phyloP scores from a whole-genome alignment of 2,797 vertebrate species.

The Helarctos malayanus region DNA sequence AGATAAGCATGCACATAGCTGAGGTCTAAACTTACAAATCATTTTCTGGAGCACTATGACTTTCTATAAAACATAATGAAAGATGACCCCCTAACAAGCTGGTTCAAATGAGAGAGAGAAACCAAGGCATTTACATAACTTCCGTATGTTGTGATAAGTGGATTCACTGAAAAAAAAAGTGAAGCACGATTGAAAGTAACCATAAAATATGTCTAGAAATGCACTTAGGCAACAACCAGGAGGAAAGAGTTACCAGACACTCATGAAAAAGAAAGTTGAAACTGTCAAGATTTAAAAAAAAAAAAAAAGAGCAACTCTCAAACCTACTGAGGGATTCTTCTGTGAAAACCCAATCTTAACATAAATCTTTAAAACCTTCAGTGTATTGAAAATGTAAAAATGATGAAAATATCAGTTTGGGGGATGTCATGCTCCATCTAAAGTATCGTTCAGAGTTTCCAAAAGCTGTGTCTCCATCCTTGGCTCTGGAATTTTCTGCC shows the following conservation, averaged over 20 bases:
- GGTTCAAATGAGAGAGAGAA: slow-evolving; percentile 5
- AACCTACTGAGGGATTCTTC: not conserved
- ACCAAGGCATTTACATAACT: not conserved
- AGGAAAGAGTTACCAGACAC: not conserved
- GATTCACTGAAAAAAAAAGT: not conserved
- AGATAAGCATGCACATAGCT: slow-evolving; percentile 24
- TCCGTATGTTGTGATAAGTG: not conserved
- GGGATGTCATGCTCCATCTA: not conserved
- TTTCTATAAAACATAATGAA: not conserved
- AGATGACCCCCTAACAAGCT: not conserved
- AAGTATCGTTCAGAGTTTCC: not conserved
- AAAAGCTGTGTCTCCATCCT: not conserved
- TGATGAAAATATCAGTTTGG: not conserved
- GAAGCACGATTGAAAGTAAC: not conserved
- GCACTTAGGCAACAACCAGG: not conserved
- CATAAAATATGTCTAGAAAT: slow-evolving; percentile 44
- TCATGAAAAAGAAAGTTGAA: slow-evolving; percentile 38
- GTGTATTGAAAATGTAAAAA: slow-evolving; percentile 36
- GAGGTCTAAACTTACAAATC: not conserved
- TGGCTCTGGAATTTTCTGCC: not conserved
- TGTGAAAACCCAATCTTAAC: slow-evolving; percentile 24
- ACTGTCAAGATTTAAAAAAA: not conserved
- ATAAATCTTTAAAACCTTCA: slow-evolving; percentile 23
- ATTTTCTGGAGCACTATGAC: not conserved
- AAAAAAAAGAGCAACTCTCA: not conserved